Evolutionary conservation across 2,797 vertebrate species (phyloP).

Genomic region (Clangula hyemalis): DNA sequence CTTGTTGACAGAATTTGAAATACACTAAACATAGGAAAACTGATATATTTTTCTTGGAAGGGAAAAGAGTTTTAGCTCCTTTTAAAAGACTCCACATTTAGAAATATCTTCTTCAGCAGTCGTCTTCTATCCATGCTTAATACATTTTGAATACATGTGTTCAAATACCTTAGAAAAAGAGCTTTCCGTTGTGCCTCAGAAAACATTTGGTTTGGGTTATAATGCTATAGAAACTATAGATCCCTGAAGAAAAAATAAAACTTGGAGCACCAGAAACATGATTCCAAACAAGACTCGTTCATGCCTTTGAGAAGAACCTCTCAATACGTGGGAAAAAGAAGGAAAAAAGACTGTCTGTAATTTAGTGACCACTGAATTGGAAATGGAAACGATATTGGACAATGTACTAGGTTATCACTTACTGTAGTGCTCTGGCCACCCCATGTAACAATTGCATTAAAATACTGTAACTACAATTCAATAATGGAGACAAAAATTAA

Average conservation of each 20-base stretch:
- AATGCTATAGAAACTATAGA: not conserved
- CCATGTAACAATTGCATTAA: not conserved
- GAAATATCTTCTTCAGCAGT: slow-evolving; percentile 7
- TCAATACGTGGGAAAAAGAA: not conserved
- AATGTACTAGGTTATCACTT: not conserved
- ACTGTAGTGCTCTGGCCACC: not conserved
- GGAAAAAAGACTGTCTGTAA: not conserved
- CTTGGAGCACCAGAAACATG: not conserved
- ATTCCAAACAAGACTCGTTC: not conserved
- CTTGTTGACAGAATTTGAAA: slow-evolving; percentile 43
- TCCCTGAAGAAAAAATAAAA: not conserved
- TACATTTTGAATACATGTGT: not conserved
- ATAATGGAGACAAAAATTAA: not conserved
- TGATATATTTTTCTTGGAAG: slow-evolving; percentile 44
- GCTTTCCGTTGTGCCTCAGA: not conserved
- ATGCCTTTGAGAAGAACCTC: not conserved
- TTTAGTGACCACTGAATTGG: not conserved
- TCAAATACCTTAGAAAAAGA: not conserved
- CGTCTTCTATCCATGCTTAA: not conserved
- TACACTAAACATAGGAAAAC: not conserved
- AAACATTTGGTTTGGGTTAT: slow-evolving; percentile 44
- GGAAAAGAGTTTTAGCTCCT: slow-evolving; percentile 2
- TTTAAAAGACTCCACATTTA: slow-evolving; percentile 7
- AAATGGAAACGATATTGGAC: not conserved
- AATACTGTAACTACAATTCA: not conserved